These are phyloP conservation scores for Patiria pectinifera DNA, from an alignment of 53 echinoderm and acorn worm genomes.

Conservation along the genomic window DNA sequence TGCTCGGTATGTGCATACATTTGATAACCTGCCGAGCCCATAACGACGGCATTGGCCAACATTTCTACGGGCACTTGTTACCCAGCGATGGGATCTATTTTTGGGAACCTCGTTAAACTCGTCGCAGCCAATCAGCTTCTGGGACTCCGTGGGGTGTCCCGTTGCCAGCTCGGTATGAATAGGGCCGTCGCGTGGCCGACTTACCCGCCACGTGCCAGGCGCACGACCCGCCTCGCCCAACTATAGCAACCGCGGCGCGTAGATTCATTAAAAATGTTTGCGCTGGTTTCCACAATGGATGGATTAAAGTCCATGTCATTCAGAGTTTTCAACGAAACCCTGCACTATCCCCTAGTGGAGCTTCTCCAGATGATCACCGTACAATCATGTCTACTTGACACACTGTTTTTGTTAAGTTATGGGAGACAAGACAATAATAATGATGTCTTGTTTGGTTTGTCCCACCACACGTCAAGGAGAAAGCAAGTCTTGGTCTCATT, in stretches of 20 bases:
- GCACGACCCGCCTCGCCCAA: slow-evolving; percentile 27
- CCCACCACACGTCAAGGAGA: slow-evolving; percentile 14
- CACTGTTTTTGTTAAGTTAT: background rate
- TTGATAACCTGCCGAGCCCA: background rate
- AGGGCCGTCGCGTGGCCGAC: slow-evolving; percentile 26
- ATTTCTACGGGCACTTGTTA: slow-evolving; percentile 29
- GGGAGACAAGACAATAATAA: slow-evolving; percentile 8
- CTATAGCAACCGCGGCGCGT: slow-evolving; percentile 27
- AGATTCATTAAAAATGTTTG: slow-evolving; percentile 41
- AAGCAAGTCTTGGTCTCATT: slow-evolving; percentile 20
- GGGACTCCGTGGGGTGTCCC: slow-evolving; percentile 18
- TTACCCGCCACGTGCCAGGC: slow-evolving; percentile 47
- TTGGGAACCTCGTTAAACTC: slow-evolving; percentile 51
- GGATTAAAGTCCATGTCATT: slow-evolving; percentile 42
- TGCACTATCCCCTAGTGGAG: background rate
- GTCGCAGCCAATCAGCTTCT: slow-evolving; percentile 40
- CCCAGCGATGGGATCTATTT: slow-evolving; percentile 57
- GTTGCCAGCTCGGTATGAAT: background rate
- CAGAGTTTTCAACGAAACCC: background rate
- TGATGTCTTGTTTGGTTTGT: background rate
- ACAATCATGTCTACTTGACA: background rate
- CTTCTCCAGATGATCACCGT: background rate
- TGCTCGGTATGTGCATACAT: background rate
- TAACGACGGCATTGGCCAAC: slow-evolving; percentile 2
- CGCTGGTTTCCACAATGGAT: slow-evolving; percentile 10